Evolutionary conservation across 2,888 invertebrate genomes (phyloP).

Genomic region (Buathra laborator): DNA sequence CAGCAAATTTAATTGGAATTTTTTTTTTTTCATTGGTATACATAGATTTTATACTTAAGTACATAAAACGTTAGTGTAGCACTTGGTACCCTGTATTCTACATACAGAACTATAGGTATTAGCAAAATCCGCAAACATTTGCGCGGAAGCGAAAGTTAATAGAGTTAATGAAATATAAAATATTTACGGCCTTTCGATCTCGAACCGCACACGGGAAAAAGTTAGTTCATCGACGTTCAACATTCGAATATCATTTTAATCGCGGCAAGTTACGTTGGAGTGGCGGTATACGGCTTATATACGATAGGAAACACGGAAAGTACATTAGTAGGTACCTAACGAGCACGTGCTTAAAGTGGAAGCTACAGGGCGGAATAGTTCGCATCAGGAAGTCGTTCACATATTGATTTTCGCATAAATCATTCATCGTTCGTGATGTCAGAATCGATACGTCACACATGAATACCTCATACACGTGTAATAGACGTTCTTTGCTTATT

Average conservation of each 20-base stretch:
- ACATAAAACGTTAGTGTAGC: neutral
- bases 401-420: constrained; percentile 77
- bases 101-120: neutral
- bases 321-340: constrained; percentile 43
- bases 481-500: constrained; percentile 30
- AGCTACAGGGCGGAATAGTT: constrained; percentile 58
- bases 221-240: neutral
- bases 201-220: neutral
- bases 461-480: constrained; percentile 22
- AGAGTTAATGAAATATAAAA: neutral
- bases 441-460: constrained; percentile 71
- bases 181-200: neutral
- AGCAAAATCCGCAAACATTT: neutral
- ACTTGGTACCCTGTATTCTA: neutral
- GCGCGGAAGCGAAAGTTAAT: neutral
- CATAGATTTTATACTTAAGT: neutral
- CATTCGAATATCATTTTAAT: neutral
- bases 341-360: constrained; percentile 66
- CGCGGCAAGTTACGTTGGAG: neutral
- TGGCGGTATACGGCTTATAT: neutral
- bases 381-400: constrained; percentile 73
- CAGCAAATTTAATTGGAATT: no score
- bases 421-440: constrained; percentile 70
- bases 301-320: constrained; percentile 2
- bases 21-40: neutral